phyloP scores from a whole-genome alignment of 2,888 invertebrate genomes.

The Resseliella maxima region DNA sequence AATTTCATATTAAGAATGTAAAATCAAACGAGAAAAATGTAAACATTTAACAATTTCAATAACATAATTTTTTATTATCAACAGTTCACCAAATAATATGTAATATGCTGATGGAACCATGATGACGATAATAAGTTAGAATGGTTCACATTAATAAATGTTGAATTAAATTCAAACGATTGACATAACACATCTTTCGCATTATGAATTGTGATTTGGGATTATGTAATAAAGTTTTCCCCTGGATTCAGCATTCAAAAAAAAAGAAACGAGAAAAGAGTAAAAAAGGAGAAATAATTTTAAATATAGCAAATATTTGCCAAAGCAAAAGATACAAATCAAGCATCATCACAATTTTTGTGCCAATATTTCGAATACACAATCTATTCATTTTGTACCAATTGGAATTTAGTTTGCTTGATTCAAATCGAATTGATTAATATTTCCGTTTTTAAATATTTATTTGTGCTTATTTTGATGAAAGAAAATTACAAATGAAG shows the following conservation, averaged over 20 bases:
- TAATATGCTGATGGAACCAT: slow-evolving; percentile 2
- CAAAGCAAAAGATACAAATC: neutral
- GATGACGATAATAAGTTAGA: neutral
- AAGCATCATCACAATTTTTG: neutral
- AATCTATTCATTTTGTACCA: neutral
- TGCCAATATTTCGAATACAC: neutral
- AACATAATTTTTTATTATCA: neutral
- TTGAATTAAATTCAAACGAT: neutral
- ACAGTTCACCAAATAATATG: neutral
- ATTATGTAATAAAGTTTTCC: slow-evolving; percentile 15
- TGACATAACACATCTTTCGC: neutral
- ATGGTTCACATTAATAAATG: neutral
- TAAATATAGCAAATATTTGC: neutral
- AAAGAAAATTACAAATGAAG: neutral
- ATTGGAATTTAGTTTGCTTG: neutral
- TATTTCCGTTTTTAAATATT: neutral
- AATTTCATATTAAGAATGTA: too few species aligned
- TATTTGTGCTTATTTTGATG: neutral
- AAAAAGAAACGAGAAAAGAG: neutral
- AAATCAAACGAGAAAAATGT: too few species aligned
- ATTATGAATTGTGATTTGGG: slow-evolving; percentile 28
- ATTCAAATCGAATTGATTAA: neutral
- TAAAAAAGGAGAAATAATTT: neutral
- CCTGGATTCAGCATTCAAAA: neutral
- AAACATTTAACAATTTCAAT: neutral